phyloP scores from a whole-genome alignment of 2,113 vertebrate species.

The Peromyscus leucopus region DNA sequence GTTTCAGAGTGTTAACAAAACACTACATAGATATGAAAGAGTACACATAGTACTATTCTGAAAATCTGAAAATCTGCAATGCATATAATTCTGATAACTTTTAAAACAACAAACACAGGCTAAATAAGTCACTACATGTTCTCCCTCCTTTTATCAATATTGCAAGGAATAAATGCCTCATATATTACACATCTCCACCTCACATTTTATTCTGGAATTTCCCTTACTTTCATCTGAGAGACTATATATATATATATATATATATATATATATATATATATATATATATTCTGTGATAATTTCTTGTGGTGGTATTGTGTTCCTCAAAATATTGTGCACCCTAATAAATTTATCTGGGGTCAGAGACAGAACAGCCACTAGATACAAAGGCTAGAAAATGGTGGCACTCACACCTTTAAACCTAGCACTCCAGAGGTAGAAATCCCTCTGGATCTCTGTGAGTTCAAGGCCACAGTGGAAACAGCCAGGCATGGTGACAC shows the following conservation, averaged over 20 bases:
- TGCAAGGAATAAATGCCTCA: not conserved
- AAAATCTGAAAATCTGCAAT: slow-evolving; percentile 6
- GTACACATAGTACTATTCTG: not conserved
- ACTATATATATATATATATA: too few relatives aligned
- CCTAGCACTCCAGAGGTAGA: too few relatives aligned
- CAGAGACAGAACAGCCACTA: too few relatives aligned
- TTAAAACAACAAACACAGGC: not conserved
- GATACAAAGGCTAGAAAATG: too few relatives aligned
- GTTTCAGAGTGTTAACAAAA: not conserved
- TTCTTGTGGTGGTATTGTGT: too few relatives aligned
- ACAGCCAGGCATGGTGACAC: too few relatives aligned
- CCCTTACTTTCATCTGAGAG: not conserved
- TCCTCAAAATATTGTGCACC: too few relatives aligned
- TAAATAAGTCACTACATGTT: not conserved
- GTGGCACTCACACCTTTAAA: too few relatives aligned
- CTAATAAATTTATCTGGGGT: too few relatives aligned
- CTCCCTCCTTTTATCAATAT: not conserved
- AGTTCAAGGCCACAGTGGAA: too few relatives aligned
- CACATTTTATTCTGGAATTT: not conserved
- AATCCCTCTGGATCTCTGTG: too few relatives aligned
- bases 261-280: not conserved
- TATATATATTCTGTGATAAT: not conserved
- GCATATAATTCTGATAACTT: not conserved
- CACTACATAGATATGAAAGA: not conserved
- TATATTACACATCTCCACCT: not conserved